These are phyloP conservation scores for Brachypteracias leptosomus DNA, from an alignment of 2,113 vertebrate species.

Conservation along the genomic window DNA sequence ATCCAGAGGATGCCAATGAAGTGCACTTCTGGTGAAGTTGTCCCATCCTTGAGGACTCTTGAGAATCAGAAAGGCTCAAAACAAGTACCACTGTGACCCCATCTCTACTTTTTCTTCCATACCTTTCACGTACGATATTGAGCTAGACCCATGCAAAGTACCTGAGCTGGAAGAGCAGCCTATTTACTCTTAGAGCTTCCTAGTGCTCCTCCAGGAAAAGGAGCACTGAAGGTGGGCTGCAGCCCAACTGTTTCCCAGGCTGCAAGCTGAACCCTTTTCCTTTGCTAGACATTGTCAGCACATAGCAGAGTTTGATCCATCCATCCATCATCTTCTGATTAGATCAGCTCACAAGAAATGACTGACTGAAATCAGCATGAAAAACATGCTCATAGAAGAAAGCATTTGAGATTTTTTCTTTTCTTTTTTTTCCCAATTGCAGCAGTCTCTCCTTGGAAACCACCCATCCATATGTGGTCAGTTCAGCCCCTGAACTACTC, in stretches of 20 bases:
- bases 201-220: not conserved
- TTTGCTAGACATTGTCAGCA: not conserved
- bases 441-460: not conserved
- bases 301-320: not conserved
- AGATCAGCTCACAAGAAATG: not conserved
- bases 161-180: not conserved
- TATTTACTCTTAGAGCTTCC: not conserved
- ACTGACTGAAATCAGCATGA: not conserved
- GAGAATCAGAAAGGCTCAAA: not conserved
- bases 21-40: not conserved
- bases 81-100: not conserved
- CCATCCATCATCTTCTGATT: not conserved
- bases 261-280: not conserved
- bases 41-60: not conserved
- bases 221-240: not conserved
- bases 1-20: not conserved
- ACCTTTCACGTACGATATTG: rapidly evolving
- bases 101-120: not conserved
- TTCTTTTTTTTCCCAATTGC: not conserved
- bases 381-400: not conserved
- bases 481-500: not conserved
- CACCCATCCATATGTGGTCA: not conserved
- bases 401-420: not conserved
- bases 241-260: not conserved
- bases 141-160: not conserved